Conservation (phyloP, 2,888 invertebrate genomes). For the Sussaba pulchella region DNA sequence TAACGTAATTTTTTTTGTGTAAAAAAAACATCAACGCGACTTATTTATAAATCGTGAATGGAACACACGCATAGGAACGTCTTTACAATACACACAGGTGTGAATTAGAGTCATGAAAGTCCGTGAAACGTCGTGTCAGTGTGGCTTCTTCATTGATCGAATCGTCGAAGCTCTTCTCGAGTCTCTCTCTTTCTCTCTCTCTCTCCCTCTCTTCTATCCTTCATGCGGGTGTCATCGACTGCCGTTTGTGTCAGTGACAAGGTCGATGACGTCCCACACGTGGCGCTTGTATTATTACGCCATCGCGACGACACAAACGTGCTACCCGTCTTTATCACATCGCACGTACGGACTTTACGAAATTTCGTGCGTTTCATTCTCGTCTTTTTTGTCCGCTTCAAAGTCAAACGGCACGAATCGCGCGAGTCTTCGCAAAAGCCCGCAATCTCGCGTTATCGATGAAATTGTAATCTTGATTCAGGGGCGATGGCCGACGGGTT, state of each 20-base stretch:
- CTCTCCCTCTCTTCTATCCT: no score
- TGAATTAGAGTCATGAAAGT: constrained; percentile 32
- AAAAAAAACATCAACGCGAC: neutral
- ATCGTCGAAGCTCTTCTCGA: neutral
- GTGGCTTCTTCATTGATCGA: constrained; percentile 44
- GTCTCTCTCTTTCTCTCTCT: no score
- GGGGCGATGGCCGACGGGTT: constrained; percentile 59
- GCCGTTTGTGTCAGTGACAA: constrained; percentile 36
- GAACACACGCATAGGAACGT: neutral
- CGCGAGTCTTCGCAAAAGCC: no score
- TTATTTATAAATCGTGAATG: constrained; percentile 26
- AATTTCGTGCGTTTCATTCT: no score
- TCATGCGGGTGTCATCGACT: constrained; percentile 43
- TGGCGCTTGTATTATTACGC: neutral
- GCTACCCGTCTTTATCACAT: neutral
- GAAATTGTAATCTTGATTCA: constrained; percentile 58
- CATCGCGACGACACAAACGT: neutral
- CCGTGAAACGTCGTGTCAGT: constrained; percentile 18
- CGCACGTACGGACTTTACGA: no score
- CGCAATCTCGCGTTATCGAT: constrained; percentile 64
- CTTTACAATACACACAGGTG: constrained; percentile 22
- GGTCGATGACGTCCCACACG: constrained; percentile 50
- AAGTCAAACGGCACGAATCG: neutral
- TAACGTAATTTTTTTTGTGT: neutral
- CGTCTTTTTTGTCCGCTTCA: no score